These are phyloP conservation scores for Calephelis perditalis DNA, from an alignment of 2,888 invertebrate species.

Conservation along the genomic window DNA sequence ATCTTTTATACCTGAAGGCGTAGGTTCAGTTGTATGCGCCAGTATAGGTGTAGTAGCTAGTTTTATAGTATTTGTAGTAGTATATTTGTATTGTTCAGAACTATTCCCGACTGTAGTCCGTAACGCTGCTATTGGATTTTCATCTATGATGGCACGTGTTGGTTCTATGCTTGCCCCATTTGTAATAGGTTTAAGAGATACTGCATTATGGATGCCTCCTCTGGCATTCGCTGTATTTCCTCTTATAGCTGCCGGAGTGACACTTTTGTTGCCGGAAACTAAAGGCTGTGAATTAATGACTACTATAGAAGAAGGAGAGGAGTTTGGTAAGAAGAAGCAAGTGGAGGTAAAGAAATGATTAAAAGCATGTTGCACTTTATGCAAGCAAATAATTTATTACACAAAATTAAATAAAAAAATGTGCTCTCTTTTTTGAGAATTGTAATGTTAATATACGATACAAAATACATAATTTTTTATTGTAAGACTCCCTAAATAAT, in stretches of 20 bases:
- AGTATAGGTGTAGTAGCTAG: slow-evolving; percentile 87
- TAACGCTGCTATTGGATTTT: slow-evolving; percentile 91
- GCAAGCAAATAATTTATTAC: too few relatives aligned
- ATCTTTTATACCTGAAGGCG: slow-evolving; percentile 67
- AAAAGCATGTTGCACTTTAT: neutral
- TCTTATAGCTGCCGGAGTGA: slow-evolving; percentile 72
- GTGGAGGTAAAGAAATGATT: slow-evolving; percentile 22
- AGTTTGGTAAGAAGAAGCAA: slow-evolving; percentile 53
- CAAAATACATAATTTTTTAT: too few relatives aligned
- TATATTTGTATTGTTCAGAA: slow-evolving; percentile 92
- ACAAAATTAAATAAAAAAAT: too few relatives aligned
- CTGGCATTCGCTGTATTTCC: slow-evolving; percentile 84
- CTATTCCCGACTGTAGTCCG: slow-evolving; percentile 93
- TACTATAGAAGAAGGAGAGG: slow-evolving; percentile 88
- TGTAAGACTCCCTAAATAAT: too few relatives aligned
- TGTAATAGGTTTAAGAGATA: slow-evolving; percentile 79
- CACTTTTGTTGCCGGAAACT: slow-evolving; percentile 86
- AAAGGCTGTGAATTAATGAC: slow-evolving; percentile 86
- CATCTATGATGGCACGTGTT: slow-evolving; percentile 91
- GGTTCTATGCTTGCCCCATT: slow-evolving; percentile 93
- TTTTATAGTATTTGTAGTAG: slow-evolving; percentile 90
- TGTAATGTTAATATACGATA: too few relatives aligned
- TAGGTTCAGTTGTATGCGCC: slow-evolving; percentile 78
- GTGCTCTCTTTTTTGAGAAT: too few relatives aligned
- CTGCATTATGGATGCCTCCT: slow-evolving; percentile 81